These are phyloP conservation scores for Grus americana DNA, from an alignment of 2,113 vertebrate species.

Conservation along the genomic window DNA sequence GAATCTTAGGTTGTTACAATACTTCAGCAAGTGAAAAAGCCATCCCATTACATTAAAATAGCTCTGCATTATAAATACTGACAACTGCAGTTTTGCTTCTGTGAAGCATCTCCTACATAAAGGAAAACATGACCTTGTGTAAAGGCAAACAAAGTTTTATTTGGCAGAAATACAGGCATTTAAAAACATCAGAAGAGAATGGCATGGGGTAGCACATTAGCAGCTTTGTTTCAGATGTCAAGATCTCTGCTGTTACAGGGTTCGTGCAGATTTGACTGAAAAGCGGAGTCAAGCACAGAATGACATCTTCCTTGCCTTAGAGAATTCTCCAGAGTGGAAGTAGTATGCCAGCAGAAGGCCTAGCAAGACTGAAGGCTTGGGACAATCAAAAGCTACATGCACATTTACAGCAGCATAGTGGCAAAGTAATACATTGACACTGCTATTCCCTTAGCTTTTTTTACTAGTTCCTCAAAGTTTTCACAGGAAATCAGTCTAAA, in stretches of 20 bases:
- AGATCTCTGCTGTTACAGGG: fast-evolving
- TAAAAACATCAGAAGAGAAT: background rate
- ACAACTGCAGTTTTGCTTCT: background rate
- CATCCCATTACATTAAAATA: background rate
- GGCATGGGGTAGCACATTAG: background rate
- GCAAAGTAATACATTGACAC: background rate
- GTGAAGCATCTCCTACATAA: background rate
- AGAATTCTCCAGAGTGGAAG: background rate
- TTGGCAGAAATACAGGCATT: background rate
- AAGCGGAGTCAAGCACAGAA: background rate
- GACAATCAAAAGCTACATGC: background rate
- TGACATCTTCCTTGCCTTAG: fast-evolving
- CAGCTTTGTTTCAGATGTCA: background rate
- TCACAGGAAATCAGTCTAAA: background rate
- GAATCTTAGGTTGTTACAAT: background rate
- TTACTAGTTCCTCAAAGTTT: background rate
- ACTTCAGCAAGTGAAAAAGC: background rate
- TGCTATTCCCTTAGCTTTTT: background rate
- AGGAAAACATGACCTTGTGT: background rate
- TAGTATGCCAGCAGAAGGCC: background rate
- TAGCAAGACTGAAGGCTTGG: background rate
- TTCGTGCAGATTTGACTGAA: too few relatives aligned
- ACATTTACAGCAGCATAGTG: background rate
- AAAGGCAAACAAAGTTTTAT: background rate
- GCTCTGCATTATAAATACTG: background rate